Evolutionary conservation across 2,113 vertebrate genomes (phyloP), one percentile per base, ranked within the genome.

Genomic region (Gnathonemus echidnorhynchus): DNA sequence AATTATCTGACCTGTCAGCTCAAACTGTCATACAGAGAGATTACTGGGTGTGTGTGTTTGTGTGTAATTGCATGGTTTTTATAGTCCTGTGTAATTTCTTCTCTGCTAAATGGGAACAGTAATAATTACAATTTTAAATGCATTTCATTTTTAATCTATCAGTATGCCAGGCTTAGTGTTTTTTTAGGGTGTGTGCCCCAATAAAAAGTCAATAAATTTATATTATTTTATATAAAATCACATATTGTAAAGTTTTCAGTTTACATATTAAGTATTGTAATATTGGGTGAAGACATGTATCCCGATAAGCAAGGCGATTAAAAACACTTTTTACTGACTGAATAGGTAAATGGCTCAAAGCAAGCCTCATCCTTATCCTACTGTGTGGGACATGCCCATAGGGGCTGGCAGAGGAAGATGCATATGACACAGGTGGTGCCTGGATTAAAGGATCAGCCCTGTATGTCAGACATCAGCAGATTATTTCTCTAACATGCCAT

Each of bases 361-460:
- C 62, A 13, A 66, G 8, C 9, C 58, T 66, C 58, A 27, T 27
- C 58, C 24, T 66, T 4, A 70, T 13, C 62, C 62, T 31, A 31
- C 62, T 31, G 62, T 70, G 62, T 31, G 62, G 62, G 27, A 27
- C 62, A 13, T 70, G 62, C 62, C 62, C 27, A 31, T 24, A 56
- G 50, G 19, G 17, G 49, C 49, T 84, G 49, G 24, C 10, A 49
- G 49, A 89, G 50, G 9, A 35, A 24, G 50, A 39, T 15, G 52
- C 13, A 2, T 7, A 21, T 56, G 86, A 17, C n/a, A 74, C 35
- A 31, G 74, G 48, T 27, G 74, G 48, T 27, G 50, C 21, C 17
- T 56, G 49, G 89, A 89, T 89, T 89, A 89, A 84, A n/a, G 74
- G 89, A 89, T 89, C 49, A 84, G n/a, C 74, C 50, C 74, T 89